Conservation (phyloP, 2,797 vertebrate genomes). For the Neosalanx taihuensis region DNA sequence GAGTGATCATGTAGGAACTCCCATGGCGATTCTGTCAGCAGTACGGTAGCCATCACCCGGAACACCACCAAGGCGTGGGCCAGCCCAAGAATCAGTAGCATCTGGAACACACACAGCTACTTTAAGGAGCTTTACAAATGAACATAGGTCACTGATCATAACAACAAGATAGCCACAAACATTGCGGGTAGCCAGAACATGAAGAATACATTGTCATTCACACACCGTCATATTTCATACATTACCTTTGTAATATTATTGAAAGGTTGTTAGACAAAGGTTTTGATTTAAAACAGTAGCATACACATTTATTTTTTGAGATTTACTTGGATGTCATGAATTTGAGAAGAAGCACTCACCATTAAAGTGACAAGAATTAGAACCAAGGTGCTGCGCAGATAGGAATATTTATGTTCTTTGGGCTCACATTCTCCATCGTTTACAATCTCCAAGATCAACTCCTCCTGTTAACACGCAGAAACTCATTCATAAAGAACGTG, state of each 20-base stretch:
- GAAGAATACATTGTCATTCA: neutral
- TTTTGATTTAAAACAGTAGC: neutral
- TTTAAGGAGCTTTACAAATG: neutral
- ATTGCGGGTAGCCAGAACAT: too few relatives aligned
- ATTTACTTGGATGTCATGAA: neutral
- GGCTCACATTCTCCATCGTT: conserved; percentile 65
- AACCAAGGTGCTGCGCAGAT: conserved; percentile 74
- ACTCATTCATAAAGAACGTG: conserved; percentile 4
- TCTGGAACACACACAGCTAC: conserved; percentile 61
- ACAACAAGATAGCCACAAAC: too few relatives aligned
- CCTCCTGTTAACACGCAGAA: conserved; percentile 73
- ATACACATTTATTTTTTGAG: neutral
- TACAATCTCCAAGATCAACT: conserved; percentile 84
- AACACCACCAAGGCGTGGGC: conserved; percentile 85
- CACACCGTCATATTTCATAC: neutral
- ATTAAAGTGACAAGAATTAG: conserved; percentile 78
- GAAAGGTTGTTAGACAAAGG: too few relatives aligned
- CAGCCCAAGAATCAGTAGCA: conserved; percentile 83
- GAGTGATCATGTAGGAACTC: conserved; percentile 72
- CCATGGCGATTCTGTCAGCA: conserved; percentile 65
- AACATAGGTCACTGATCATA: too few relatives aligned
- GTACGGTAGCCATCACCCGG: conserved; percentile 76
- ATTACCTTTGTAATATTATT: too few relatives aligned
- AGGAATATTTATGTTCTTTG: conserved; percentile 78
- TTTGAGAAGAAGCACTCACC: conserved; percentile 63